phyloP scores from a whole-genome alignment of 2,113 vertebrate species.

The Hippocampus barbouri region DNA sequence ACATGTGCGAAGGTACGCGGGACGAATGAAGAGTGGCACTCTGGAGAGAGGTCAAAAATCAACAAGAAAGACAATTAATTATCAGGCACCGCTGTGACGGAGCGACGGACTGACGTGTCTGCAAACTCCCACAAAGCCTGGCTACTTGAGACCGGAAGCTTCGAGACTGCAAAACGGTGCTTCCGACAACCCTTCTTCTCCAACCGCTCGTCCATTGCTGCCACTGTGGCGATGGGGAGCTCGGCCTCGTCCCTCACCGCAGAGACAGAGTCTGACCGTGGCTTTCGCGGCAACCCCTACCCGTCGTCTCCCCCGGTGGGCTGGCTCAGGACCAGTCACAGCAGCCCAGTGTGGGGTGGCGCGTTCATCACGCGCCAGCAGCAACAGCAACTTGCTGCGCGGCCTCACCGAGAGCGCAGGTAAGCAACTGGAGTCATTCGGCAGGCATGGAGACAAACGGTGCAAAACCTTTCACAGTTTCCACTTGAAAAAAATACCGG shows the following conservation, averaged over 20 bases:
- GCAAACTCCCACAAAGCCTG: background rate
- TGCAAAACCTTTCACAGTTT: no score
- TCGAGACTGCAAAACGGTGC: background rate
- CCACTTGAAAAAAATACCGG: no score
- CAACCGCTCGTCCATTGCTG: slow-evolving; percentile 5
- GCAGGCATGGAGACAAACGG: background rate
- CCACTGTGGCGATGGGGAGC: slow-evolving; percentile 84
- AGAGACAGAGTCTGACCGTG: slow-evolving; percentile 93
- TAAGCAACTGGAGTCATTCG: slow-evolving; percentile 56
- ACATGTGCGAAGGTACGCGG: slow-evolving; percentile 28
- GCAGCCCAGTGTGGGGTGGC: slow-evolving; percentile 82
- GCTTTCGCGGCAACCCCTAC: slow-evolving; percentile 80
- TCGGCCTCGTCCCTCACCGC: slow-evolving; percentile 92
- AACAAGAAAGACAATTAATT: slow-evolving; percentile 23
- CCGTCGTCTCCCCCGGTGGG: slow-evolving; percentile 78
- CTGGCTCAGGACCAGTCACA: slow-evolving; percentile 87
- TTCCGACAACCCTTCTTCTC: background rate
- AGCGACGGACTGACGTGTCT: slow-evolving; percentile 15
- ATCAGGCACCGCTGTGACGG: slow-evolving; percentile 25
- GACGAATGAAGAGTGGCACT: slow-evolving; percentile 45
- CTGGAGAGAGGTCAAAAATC: slow-evolving; percentile 29
- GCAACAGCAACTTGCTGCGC: slow-evolving; percentile 59
- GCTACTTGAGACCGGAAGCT: background rate
- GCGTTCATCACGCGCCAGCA: slow-evolving; percentile 86
- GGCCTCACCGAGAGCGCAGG: slow-evolving; percentile 82